Conservation (phyloP, 2,888 invertebrate genomes). For the Lobophora halterata region DNA sequence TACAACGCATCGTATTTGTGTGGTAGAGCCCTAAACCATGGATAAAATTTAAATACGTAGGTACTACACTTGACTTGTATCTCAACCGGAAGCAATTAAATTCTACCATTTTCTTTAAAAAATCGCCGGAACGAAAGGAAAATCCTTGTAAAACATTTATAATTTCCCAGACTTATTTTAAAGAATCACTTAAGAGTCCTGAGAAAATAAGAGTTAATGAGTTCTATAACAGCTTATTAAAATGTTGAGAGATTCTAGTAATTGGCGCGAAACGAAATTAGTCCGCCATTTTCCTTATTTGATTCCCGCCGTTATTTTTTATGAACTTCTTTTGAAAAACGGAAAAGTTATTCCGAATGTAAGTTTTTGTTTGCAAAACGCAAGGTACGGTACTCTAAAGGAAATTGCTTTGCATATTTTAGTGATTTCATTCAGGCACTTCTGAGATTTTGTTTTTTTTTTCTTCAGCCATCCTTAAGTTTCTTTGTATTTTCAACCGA, state of each 20-base stretch:
- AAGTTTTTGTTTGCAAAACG: background rate
- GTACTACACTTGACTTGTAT: conserved; percentile 9
- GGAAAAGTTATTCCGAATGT: conserved; percentile 2
- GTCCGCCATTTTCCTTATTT: conserved; percentile 13
- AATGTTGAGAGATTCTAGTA: conserved; percentile 34
- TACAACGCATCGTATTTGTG: too few relatives aligned
- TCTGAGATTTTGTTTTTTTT: too few relatives aligned
- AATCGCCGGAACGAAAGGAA: conserved; percentile 22
- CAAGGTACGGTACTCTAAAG: too few relatives aligned
- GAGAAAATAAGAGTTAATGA: conserved; percentile 44
- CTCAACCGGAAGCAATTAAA: conserved; percentile 6
- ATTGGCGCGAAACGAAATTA: conserved; percentile 18
- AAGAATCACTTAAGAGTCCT: conserved; percentile 20
- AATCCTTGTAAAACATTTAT: conserved; percentile 15
- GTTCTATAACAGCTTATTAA: conserved; percentile 45
- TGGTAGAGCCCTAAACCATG: background rate
- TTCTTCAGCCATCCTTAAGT: too few relatives aligned
- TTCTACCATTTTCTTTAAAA: conserved; percentile 1
- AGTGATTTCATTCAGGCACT: too few relatives aligned
- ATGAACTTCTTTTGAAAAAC: conserved; percentile 6
- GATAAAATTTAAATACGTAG: conserved; percentile 3
- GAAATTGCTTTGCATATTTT: too few relatives aligned
- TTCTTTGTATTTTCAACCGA: too few relatives aligned
- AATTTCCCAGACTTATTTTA: conserved; percentile 3
- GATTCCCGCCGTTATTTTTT: conserved; percentile 16